Conservation (phyloP, 2,797 vertebrate genomes). For the Morus bassanus region DNA sequence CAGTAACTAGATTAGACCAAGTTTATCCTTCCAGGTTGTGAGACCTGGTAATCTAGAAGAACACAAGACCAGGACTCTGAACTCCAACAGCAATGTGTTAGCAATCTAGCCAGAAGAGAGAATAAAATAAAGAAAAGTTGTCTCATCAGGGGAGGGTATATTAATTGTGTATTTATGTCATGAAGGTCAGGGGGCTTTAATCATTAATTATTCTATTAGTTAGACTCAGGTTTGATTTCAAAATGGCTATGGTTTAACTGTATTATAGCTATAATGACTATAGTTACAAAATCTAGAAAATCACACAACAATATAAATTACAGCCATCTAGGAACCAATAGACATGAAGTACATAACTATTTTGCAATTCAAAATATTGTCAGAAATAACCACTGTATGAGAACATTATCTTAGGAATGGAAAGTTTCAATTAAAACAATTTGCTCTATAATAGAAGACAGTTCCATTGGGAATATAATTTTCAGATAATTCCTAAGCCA, state of each 20-base stretch:
- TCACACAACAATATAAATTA: not conserved
- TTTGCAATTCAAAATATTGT: not conserved
- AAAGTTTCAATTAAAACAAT: not conserved
- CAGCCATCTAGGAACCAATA: not conserved
- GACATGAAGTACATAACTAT: not conserved
- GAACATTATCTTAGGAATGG: not conserved
- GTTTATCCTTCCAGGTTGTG: not conserved
- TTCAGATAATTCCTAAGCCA: not conserved
- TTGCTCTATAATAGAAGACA: not conserved
- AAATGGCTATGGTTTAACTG: not conserved
- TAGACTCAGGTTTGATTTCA: not conserved
- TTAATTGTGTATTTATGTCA: not conserved
- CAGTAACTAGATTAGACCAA: not conserved
- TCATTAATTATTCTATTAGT: not conserved
- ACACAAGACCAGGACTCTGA: not conserved
- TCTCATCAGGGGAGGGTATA: rapidly evolving
- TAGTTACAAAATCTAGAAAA: not conserved
- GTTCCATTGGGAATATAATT: not conserved
- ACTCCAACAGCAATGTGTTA: not conserved
- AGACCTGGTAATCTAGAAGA: not conserved
- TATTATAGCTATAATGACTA: not conserved
- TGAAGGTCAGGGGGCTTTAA: not conserved
- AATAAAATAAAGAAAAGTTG: not conserved
- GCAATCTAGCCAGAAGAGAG: not conserved
- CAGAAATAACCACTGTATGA: not conserved